A percentile compares a stretch with the other conserved stretches of the same genome.
Conservation (phyloP, 2,113 vertebrate species). For the Meleagris gallopavo region DNA sequence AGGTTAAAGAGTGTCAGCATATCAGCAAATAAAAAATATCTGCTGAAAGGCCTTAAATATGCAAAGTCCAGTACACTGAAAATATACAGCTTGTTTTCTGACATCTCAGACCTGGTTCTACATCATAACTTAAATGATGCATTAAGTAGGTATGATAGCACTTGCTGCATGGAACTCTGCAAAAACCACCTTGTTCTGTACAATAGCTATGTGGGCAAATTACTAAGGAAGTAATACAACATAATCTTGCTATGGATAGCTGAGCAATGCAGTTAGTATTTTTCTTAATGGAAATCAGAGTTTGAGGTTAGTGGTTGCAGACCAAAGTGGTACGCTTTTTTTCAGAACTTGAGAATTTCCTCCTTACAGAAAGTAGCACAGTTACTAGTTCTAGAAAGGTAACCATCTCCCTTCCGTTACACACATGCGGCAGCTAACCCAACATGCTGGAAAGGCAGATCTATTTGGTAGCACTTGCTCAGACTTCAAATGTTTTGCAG, state of each 20-base stretch:
- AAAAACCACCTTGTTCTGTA: not conserved
- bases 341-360: not conserved
- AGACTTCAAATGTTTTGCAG: not conserved
- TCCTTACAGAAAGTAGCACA: not conserved
- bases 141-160: not conserved
- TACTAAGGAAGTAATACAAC: not conserved
- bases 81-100: not conserved
- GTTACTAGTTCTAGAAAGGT: not conserved
- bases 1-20: not conserved
- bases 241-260: not conserved
- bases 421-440: not conserved
- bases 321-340: not conserved
- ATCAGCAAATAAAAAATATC: not conserved
- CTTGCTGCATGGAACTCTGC: not conserved
- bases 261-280: not conserved
- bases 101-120: not conserved
- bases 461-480: not conserved
- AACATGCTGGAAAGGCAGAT: not conserved
- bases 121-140: not conserved
- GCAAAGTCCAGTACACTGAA: not conserved
- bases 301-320: conserved; percentile 4
- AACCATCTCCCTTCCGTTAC: not conserved
- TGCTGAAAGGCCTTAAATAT: not conserved
- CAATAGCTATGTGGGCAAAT: not conserved
- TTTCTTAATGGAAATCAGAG: not conserved